Conservation (phyloP, 1,140 invertebrate species). For the Drosophila ananassae region DNA sequence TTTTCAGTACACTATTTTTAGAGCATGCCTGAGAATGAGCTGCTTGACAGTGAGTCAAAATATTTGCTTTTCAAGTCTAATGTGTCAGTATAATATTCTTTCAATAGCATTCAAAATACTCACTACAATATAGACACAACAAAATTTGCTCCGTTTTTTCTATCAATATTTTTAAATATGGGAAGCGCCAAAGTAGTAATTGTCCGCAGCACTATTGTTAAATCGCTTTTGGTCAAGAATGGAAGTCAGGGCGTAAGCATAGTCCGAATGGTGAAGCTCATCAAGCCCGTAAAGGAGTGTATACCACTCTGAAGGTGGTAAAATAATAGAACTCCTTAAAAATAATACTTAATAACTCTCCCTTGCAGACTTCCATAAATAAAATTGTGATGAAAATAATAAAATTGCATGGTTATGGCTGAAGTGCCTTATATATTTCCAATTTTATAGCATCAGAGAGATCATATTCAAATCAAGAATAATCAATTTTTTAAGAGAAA, state of each 20-base stretch:
- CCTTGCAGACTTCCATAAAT: too few species aligned
- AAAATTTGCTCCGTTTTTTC: background rate
- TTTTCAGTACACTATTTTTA: conserved; percentile 36
- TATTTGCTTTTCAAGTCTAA: background rate
- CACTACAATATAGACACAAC: background rate
- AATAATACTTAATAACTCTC: too few species aligned
- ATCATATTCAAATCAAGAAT: too few species aligned
- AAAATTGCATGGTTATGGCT: too few species aligned
- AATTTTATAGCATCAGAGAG: too few species aligned
- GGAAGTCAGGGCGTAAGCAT: conserved; percentile 18
- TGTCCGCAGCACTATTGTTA: conserved; percentile 22
- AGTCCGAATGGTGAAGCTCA: conserved; percentile 7
- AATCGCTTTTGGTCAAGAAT: background rate
- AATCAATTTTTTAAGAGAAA: background rate
- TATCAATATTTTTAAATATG: conserved; percentile 6
- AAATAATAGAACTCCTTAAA: background rate
- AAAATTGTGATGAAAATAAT: too few species aligned
- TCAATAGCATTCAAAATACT: background rate
- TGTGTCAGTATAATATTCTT: background rate
- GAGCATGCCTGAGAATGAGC: background rate
- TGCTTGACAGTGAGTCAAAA: conserved; percentile 3
- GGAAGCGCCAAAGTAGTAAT: conserved; percentile 17
- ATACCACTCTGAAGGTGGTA: background rate
- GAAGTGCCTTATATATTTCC: too few species aligned
- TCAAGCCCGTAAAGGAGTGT: background rate